Conservation (phyloP, 2,888 invertebrate species). For the Drosophila maculinotata region DNA sequence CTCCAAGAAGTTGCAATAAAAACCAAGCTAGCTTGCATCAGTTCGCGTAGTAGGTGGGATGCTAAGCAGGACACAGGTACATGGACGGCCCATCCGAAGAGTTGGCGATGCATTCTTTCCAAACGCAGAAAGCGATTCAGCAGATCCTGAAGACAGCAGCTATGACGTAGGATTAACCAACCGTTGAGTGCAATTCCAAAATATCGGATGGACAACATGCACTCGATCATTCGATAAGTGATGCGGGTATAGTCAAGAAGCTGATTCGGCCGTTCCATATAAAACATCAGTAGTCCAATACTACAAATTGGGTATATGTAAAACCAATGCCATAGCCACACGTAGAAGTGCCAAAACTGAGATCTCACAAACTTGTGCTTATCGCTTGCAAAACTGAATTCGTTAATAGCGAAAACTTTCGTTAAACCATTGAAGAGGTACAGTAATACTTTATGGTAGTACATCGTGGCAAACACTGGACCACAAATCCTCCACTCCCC, state of each 20-base stretch:
- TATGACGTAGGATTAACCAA: not conserved
- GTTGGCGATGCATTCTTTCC: conserved; percentile 1
- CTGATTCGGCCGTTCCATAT: not conserved
- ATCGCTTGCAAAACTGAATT: not conserved
- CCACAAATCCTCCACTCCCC: no score
- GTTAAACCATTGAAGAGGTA: conserved; percentile 1
- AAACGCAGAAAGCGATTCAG: conserved; percentile 10
- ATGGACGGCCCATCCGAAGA: conserved; percentile 2
- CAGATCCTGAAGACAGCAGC: not conserved
- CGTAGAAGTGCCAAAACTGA: conserved; percentile 1
- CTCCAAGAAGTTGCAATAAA: not conserved
- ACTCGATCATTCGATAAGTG: not conserved
- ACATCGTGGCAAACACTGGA: not conserved
- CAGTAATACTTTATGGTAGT: not conserved
- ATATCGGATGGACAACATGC: not conserved
- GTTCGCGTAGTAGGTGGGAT: not conserved
- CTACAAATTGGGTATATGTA: not conserved
- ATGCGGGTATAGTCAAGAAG: not conserved
- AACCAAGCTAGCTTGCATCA: not conserved
- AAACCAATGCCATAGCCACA: not conserved
- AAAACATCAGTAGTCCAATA: not conserved
- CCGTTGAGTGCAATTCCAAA: not conserved
- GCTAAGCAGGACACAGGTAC: not conserved
- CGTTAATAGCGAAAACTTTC: conserved; percentile 4
- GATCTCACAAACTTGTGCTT: conserved; percentile 15